A percentile compares a stretch with the other conserved stretches of the same genome.
Conservation (phyloP, 2,113 vertebrate genomes). For the Saiga tatarica region DNA sequence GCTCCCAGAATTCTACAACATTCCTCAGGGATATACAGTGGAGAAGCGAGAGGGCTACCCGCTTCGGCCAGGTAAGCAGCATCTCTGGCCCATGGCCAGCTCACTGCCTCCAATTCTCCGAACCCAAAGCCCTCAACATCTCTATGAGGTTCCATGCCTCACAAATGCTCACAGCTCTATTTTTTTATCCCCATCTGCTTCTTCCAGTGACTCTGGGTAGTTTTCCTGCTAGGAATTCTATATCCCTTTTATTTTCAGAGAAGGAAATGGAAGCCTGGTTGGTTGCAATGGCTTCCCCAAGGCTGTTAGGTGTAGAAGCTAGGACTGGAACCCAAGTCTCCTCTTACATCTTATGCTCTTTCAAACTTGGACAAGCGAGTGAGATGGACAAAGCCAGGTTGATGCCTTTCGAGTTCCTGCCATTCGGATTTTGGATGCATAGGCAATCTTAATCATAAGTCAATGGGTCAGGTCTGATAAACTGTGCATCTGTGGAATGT, state of each 20-base stretch:
- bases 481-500: background rate
- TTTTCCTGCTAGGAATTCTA: conserved; percentile 10
- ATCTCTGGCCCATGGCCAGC: background rate
- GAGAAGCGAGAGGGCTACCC: conserved; percentile 98
- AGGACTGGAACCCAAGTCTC: background rate
- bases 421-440: background rate
- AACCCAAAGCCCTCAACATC: background rate
- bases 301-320: background rate
- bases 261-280: background rate
- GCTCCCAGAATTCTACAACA: conserved; percentile 98
- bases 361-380: background rate
- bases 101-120: background rate
- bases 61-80: conserved; percentile 90
- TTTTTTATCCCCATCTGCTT: background rate
- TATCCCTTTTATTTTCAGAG: background rate
- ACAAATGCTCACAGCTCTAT: background rate
- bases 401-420: background rate
- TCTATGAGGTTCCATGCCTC: background rate
- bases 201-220: background rate
- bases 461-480: background rate
- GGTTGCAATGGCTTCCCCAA: background rate
- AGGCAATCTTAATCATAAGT: background rate
- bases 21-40: conserved; percentile 96
- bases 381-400: background rate
- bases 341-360: background rate